Conservation (phyloP, 2,113 vertebrate genomes). For the Notarius quadriscutis region DNA sequence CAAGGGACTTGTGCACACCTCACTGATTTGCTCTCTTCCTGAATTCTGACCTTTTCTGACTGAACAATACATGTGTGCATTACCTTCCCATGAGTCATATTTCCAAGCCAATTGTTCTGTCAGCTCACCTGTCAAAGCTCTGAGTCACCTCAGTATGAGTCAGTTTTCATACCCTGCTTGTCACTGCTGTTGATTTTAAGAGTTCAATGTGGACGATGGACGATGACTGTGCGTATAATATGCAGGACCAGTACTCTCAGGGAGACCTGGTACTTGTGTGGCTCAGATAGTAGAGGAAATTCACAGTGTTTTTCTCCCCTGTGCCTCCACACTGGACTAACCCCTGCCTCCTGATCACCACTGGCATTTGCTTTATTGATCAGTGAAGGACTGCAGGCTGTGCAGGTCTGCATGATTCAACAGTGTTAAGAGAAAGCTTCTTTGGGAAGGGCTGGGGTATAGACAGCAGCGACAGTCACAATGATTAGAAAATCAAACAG, state of each 20-base stretch:
- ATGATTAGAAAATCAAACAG: not conserved
- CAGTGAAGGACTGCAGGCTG: conserved; percentile 36
- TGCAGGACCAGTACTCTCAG: conserved; percentile 10
- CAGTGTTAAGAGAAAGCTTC: conserved; percentile 38
- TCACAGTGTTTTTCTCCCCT: conserved; percentile 29
- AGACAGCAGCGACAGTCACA: conserved; percentile 3
- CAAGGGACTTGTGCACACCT: conserved; percentile 17
- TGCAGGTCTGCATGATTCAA: conserved; percentile 48
- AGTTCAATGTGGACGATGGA: conserved; percentile 20
- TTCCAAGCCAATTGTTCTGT: conserved; percentile 33
- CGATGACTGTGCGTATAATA: conserved; percentile 25
- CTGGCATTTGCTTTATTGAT: conserved; percentile 55
- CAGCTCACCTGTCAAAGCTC: conserved; percentile 20
- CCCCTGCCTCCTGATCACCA: conserved; percentile 31
- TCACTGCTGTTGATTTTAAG: conserved; percentile 26
- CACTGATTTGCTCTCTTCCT: conserved; percentile 25
- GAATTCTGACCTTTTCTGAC: conserved; percentile 22
- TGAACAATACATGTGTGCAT: conserved; percentile 10
- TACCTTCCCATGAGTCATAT: conserved; percentile 19
- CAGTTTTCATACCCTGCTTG: not conserved
- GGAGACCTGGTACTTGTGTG: conserved; percentile 25
- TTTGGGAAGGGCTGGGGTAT: conserved; percentile 10
- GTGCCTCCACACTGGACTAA: conserved; percentile 30
- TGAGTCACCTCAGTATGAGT: conserved; percentile 39
- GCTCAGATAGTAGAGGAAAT: conserved; percentile 35